These are phyloP conservation scores for Dendroctonus ponderosae DNA, from an alignment of 1,140 invertebrate species.

Conservation along the genomic window DNA sequence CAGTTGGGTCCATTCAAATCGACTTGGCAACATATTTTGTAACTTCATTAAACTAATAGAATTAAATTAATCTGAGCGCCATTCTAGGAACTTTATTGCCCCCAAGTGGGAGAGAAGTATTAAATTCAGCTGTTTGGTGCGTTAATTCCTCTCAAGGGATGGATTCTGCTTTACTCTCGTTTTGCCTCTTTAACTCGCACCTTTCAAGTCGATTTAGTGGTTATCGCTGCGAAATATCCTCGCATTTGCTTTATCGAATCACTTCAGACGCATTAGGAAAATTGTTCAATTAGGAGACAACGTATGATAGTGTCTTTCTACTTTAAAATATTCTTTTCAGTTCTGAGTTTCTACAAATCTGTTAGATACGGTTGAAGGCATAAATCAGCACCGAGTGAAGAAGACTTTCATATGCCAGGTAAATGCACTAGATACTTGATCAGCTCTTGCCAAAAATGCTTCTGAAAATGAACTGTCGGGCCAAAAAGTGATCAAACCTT, in stretches of 20 bases:
- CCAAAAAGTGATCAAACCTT: background rate
- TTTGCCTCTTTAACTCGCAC: conserved; percentile 26
- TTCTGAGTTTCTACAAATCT: no score
- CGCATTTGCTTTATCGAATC: no score
- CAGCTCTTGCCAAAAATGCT: no score
- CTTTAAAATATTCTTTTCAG: no score
- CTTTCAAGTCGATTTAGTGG: conserved; percentile 26
- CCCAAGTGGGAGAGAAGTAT: conserved; percentile 19
- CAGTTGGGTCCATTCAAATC: conserved; percentile 8
- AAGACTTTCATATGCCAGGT: no score
- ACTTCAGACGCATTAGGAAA: no score
- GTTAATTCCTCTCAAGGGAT: conserved; percentile 32
- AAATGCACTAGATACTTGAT: no score
- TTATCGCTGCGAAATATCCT: background rate
- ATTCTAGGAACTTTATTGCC: conserved; percentile 30
- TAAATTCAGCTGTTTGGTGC: conserved; percentile 35
- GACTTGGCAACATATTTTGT: conserved; percentile 26
- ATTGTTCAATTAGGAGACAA: no score
- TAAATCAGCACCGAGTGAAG: no score
- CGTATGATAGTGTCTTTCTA: no score
- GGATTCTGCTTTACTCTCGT: conserved; percentile 21
- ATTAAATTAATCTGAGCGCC: conserved; percentile 37
- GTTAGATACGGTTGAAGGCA: no score
- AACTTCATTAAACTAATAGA: conserved; percentile 36
- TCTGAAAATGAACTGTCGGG: no score